A percentile compares a stretch with the other conserved stretches of the same genome.
Evolutionary conservation across 2,113 vertebrate species (phyloP).

Genomic region (Notiomystis cincta): DNA sequence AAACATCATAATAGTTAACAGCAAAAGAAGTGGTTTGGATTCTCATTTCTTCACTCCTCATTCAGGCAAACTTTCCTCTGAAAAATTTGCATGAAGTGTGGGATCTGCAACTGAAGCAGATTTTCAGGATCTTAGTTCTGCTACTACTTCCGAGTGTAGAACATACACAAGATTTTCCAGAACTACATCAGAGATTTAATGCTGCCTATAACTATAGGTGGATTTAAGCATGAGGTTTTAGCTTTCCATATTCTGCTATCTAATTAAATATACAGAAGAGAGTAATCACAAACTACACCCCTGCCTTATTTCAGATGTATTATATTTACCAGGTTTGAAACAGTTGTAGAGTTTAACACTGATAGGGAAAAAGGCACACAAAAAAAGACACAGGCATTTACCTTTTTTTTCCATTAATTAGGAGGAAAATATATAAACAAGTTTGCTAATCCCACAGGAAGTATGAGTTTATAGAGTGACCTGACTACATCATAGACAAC

Average conservation of each 20-base stretch:
- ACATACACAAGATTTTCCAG: neutral
- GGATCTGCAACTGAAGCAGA: neutral
- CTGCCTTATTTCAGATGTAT: neutral
- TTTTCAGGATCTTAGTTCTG: neutral
- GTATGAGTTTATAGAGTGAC: neutral
- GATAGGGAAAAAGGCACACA: neutral
- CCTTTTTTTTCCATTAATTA: neutral
- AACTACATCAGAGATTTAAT: neutral
- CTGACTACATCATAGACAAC: neutral
- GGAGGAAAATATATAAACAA: neutral
- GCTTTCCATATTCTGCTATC: neutral
- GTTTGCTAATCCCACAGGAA: neutral
- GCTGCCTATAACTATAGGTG: neutral
- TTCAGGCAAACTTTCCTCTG: neutral
- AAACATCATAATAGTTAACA: neutral
- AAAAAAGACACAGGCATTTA: neutral
- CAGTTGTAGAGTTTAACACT: neutral
- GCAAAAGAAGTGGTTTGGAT: neutral
- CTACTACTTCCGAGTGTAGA: neutral
- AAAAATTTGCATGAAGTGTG: neutral
- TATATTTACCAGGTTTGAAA: neutral
- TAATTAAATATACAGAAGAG: neutral
- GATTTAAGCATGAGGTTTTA: neutral
- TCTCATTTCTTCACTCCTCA: neutral
- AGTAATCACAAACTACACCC: neutral